These are phyloP conservation scores for Plagodis dolabraria DNA, from an alignment of 2,888 invertebrate genomes.

Conservation along the genomic window DNA sequence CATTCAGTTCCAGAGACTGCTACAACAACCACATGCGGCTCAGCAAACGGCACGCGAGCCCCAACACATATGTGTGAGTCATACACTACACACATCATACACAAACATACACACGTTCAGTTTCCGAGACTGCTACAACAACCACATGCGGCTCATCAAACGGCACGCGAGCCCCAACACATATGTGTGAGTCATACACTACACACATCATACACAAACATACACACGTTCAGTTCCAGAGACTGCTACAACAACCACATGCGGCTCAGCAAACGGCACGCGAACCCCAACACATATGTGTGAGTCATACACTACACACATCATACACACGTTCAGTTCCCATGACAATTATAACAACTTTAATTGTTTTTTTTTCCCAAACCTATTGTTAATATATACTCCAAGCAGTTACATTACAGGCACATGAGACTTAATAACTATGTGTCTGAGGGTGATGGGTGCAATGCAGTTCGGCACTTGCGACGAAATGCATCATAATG, in stretches of 20 bases:
- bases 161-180: slow-evolving; percentile 64
- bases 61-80: slow-evolving; percentile 67
- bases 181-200: slow-evolving; percentile 69
- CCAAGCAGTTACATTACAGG: too few species aligned
- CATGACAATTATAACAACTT: too few species aligned
- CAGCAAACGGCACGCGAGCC: slow-evolving; percentile 69
- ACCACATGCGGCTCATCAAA: slow-evolving; percentile 75
- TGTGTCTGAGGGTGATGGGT: too few species aligned
- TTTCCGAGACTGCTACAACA: slow-evolving; percentile 71
- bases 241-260: slow-evolving; percentile 78
- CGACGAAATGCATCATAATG: too few species aligned
- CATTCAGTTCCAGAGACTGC: slow-evolving; percentile 70
- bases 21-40: slow-evolving; percentile 74
- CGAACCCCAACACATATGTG: slow-evolving; percentile 62
- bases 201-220: too few species aligned
- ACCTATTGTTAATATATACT: too few species aligned
- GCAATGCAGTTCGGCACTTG: too few species aligned
- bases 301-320: too few species aligned
- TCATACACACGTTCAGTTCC: too few species aligned
- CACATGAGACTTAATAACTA: too few species aligned
- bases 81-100: too few species aligned
- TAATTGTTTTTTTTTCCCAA: too few species aligned
- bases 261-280: slow-evolving; percentile 72
- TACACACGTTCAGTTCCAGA: slow-evolving; percentile 58
- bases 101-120: slow-evolving; percentile 51